Evolutionary conservation across 37 sponge, comb jelly and placozoan species (phyloP).

Genomic region (Cliona cf. orientalis): DNA sequence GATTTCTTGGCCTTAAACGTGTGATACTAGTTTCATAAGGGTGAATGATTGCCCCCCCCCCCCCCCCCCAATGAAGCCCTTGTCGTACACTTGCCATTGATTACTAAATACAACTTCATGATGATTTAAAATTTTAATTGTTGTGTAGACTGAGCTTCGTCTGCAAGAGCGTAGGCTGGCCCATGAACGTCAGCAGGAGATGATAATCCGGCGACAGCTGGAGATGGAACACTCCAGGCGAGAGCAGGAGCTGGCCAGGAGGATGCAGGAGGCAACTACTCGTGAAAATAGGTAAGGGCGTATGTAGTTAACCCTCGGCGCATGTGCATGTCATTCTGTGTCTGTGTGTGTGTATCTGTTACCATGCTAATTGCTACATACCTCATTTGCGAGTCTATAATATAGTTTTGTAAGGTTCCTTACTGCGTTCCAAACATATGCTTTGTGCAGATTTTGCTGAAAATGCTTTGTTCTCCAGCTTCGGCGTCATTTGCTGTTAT

Average conservation of each 20-base stretch:
- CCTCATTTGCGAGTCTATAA: no score
- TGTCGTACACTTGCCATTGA: no score
- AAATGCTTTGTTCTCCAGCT: no score
- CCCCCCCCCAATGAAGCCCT: no score
- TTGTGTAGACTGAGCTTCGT: conserved; percentile 13
- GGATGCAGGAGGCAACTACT: conserved; percentile 31
- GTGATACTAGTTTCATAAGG: no score
- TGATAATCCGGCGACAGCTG: conserved; percentile 19
- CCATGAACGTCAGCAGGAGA: conserved; percentile 19
- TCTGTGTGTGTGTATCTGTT: neutral
- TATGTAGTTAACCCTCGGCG: conserved; percentile 5
- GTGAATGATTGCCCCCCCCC: no score
- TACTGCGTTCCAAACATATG: no score
- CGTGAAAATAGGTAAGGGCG: conserved; percentile 41
- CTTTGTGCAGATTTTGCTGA: no score
- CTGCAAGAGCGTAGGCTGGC: conserved; percentile 32
- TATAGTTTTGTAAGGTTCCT: no score
- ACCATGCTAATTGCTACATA: no score
- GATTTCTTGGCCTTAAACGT: no score
- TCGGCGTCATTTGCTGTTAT: no score
- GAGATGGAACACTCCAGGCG: conserved; percentile 31
- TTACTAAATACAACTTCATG: neutral
- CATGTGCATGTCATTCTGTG: neutral
- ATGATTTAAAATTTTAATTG: neutral
- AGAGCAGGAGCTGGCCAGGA: conserved; percentile 46